Base-by-base conservation (phyloP, 92 coral and sea anemone genomes). In the Epizoanthus rinbou region DNA sequence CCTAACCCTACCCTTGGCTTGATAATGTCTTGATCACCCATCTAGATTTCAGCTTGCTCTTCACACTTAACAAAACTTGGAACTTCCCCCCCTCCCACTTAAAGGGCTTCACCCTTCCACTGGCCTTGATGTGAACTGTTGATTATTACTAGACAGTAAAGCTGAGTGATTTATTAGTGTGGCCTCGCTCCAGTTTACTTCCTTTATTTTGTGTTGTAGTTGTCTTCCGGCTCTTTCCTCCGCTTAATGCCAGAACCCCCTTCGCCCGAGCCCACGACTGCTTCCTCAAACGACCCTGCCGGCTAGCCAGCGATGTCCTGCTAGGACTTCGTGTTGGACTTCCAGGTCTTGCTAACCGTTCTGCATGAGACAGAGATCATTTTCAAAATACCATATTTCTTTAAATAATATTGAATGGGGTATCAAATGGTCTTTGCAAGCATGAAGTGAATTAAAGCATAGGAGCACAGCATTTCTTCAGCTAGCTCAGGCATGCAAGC, bases 251-350 rank as follows among this genome's bases (percentile, higher is more conserved):
- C 45, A 90, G 64, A 64, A 85, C 72, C 15, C 90, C 78, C 64
- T 86, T 88, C 35, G 94, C 97, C 57, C 89, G 82, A 13, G 87
- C 69, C 97, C 97, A 93, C n/a, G 89, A 86, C 47, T 84, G 80
- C 31, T 85, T 85, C 56, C 97, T 89, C 28, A 87, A 73, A 47
- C 97, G 82, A 43, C 86, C 88, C 63, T 93, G 94, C 22, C 97
- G 87, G 79, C 97, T 93, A 11, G 81, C 91, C 18, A 89, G 81
- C 22, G 89, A 85, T 19, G 84, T 41, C 31, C 86, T 83, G 41
- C 97, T 93, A 41, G 82, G 84, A 13, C 93, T 91, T 67, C 71
- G 8, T 22, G 71, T 33, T 14, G 22, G 70, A 0, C 91, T 88
- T 37, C 89, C 94, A 22, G 97, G 97, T 39, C 94, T 80, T 66